Percentiles rank a stretch among this genome's conserved stretches.
These are phyloP conservation scores for Helicoverpa armigera DNA, from an alignment of 1,140 invertebrate species.

Conservation along the genomic window DNA sequence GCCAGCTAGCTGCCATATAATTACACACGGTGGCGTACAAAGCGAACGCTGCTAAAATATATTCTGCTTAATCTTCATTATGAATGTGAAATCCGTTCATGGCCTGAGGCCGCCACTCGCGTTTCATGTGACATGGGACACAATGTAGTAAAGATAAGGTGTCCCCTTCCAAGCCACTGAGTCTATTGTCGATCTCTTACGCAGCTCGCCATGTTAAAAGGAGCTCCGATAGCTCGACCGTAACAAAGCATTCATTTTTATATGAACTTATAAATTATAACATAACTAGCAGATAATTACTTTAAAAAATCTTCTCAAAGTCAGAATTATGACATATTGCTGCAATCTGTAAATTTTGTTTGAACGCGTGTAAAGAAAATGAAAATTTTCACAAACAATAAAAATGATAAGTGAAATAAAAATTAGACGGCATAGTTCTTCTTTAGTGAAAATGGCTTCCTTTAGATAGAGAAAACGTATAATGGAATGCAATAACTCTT, in stretches of 20 bases:
- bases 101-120: conserved; percentile 73
- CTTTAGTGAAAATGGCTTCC: conserved; percentile 85
- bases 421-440: conserved; percentile 84
- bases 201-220: conserved; percentile 77
- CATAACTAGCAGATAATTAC: conserved; percentile 47
- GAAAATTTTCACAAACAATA: conserved; percentile 56
- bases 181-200: conserved; percentile 83
- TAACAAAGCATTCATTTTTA: conserved; percentile 58
- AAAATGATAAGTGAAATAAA: conserved; percentile 83
- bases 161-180: conserved; percentile 81
- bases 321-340: conserved; percentile 13
- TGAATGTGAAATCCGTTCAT: conserved; percentile 81
- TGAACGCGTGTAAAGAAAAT: neutral
- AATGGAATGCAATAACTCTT: conserved; percentile 87
- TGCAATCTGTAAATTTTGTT: conserved; percentile 1
- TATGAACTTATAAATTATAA: conserved; percentile 47
- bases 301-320: neutral
- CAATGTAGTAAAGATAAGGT: conserved; percentile 85
- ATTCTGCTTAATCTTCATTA: conserved; percentile 78
- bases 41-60: conserved; percentile 61
- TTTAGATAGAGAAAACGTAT: conserved; percentile 86
- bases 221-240: conserved; percentile 58
- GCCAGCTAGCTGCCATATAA: conserved; percentile 51
- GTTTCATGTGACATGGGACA: conserved; percentile 82
- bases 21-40: conserved; percentile 49